A percentile compares a stretch with the other conserved stretches of the same genome.
These are phyloP conservation scores for Hippolais icterina DNA, from an alignment of 2,113 vertebrate genomes.

Conservation along the genomic window DNA sequence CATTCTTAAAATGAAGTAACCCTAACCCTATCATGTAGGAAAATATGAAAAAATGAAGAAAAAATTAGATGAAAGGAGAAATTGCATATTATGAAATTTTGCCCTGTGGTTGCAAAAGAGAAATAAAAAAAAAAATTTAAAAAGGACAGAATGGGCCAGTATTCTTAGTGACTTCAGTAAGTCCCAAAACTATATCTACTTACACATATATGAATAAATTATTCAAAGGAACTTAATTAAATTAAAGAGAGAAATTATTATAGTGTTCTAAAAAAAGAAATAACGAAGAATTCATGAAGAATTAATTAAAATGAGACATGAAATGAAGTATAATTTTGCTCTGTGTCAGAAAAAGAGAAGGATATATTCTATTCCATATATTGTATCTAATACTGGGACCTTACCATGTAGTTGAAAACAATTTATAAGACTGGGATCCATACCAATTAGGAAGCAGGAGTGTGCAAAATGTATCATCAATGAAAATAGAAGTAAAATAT, in stretches of 20 bases:
- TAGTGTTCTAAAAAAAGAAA: background rate
- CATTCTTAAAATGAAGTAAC: background rate
- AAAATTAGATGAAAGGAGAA: background rate
- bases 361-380: background rate
- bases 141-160: background rate
- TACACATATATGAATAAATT: background rate
- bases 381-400: background rate
- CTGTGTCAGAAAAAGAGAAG: background rate
- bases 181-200: background rate
- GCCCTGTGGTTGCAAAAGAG: background rate
- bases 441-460: background rate
- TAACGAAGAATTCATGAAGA: background rate
- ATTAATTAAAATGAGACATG: background rate
- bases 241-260: background rate
- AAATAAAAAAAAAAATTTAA: background rate
- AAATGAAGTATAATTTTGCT: background rate
- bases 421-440: background rate
- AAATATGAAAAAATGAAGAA: background rate
- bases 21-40: background rate
- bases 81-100: background rate
- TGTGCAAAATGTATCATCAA: background rate
- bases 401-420: background rate
- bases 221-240: background rate
- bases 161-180: background rate
- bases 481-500: background rate